phyloP scores from a whole-genome alignment of 2,113 vertebrate genomes.

The Megatriorchis doriae region DNA sequence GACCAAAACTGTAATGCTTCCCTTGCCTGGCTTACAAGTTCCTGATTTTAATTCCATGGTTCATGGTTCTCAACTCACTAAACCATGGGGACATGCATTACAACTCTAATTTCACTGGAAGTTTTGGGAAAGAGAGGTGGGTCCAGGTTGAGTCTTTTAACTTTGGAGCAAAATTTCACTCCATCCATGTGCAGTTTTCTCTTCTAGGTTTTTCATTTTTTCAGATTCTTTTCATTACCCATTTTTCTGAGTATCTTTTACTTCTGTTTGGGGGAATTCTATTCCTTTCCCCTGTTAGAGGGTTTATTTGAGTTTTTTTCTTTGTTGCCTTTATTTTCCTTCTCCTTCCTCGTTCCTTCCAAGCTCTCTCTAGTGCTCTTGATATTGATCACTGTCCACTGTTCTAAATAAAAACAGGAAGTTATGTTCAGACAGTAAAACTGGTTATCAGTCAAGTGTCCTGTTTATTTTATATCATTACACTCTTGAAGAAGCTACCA shows the following conservation, averaged over 20 bases:
- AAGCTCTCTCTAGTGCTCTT: not conserved
- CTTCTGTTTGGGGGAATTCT: not conserved
- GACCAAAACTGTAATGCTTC: not conserved
- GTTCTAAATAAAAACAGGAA: not conserved
- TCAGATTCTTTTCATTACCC: not conserved
- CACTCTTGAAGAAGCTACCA: not conserved
- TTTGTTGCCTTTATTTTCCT: not conserved
- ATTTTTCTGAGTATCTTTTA: not conserved
- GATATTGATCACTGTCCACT: not conserved
- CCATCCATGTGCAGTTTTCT: not conserved
- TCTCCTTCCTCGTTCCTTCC: not conserved
- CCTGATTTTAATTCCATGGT: not conserved
- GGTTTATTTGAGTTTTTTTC: not conserved
- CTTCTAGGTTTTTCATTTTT: not conserved
- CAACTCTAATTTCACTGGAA: not conserved
- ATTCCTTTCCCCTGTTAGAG: not conserved
- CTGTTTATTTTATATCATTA: not conserved
- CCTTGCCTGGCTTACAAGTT: not conserved
- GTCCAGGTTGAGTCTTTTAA: not conserved
- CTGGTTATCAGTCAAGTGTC: not conserved
- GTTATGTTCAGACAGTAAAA: not conserved
- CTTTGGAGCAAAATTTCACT: not conserved
- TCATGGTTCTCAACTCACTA: not conserved
- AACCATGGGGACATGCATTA: not conserved
- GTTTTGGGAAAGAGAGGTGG: not conserved